Base-by-base conservation (phyloP, 2,888 invertebrate genomes). In the Notodonta dromedarius region DNA sequence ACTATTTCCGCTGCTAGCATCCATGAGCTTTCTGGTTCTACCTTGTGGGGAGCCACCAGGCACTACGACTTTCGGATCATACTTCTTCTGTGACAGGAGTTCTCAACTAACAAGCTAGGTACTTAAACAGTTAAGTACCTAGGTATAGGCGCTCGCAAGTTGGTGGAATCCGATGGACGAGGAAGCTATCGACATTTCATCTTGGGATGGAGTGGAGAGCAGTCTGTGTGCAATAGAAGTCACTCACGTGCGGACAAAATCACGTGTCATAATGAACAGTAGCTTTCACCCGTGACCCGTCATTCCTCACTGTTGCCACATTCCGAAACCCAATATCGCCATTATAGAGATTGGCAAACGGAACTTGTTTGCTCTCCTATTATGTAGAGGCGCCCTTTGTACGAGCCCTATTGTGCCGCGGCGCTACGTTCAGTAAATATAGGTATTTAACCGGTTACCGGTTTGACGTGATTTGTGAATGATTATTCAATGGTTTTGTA, bases 351-450 rank as follows among this genome's bases (percentile, higher is more conserved):
- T 16, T 24, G 52, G 5, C 24, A 16, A 14, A 46, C 11, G 24
- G 32, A 54, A 54, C n/a, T 39, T 54, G 54, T 54, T 54, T 39
- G 54, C 12, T 39, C n/a, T 39, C 32, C 54, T 39, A 39, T 54
- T 39, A 54, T 32, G 16, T 13, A 32, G 35, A 13, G 46, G 46
- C 14, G 50, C 50, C 50, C 50, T 50, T 50, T 50, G 50, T 50
- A 9, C 50, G 16, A 16, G 50, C 16, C 11, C 16, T n/a, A 16
- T 50, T 50, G 50, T 50, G 4, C n/a, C 0, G 16, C 16, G 16
- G 16, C 50, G 16, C 52, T 52, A 13, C 24, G 52, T 52, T 52
- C 52, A 32, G 5, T 32, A 13, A 32, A 52, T 16, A 13, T 32
- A 32, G 13, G 13, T 52, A 52, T 32, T 32, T 6, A 4, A 24